Evolutionary conservation across 2,797 vertebrate genomes (phyloP), one percentile per base, ranked within the genome.

Genomic region (Oreochromis grahami): DNA sequence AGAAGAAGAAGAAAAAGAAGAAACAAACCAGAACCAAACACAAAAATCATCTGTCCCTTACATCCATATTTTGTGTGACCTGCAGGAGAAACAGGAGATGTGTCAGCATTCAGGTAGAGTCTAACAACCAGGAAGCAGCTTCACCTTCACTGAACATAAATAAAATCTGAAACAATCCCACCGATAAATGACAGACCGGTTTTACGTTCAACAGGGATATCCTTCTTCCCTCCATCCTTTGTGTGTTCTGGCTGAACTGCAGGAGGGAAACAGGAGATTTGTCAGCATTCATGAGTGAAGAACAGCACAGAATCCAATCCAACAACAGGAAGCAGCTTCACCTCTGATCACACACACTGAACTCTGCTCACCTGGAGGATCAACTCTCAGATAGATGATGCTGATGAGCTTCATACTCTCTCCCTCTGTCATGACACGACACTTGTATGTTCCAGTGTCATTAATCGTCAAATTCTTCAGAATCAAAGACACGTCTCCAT

Each of bases 1-100:
- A 21, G 2, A 11, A 52, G 6, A 51, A 0, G 0, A 0, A n/a
- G 0, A 51, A 1, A 5, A 52, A 52, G 5, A 52, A 52, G 0
- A 3, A 51, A 1, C 50, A 52, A 0, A 52, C 9, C 50, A 52
- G 0, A 21, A n/a, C 3, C 50, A 3, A 0, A 45, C 14, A 45
- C 1, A 52, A 11, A 1, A 52, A 11, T n/a, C 50, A 52, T 6
- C 19, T 0, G 19, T 21, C 19, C 50, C 11, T 1, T 52, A 52
- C 5, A 21, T 11, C 51, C n/a, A 52, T 21, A 2, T 1, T 52
- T 2, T 11, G 10, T 11, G n/a, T 21, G 0, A 52, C 51, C 51
- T 52, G 51, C 51, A 52, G 51, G n/a, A 52, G 51, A 52, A 21
- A 52, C 0, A 2, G 51, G 0, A 52, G 10, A 21, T 0, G 51